Evolutionary conservation across 1,140 invertebrate genomes (phyloP).

Genomic region (Steinernema khuongi): DNA sequence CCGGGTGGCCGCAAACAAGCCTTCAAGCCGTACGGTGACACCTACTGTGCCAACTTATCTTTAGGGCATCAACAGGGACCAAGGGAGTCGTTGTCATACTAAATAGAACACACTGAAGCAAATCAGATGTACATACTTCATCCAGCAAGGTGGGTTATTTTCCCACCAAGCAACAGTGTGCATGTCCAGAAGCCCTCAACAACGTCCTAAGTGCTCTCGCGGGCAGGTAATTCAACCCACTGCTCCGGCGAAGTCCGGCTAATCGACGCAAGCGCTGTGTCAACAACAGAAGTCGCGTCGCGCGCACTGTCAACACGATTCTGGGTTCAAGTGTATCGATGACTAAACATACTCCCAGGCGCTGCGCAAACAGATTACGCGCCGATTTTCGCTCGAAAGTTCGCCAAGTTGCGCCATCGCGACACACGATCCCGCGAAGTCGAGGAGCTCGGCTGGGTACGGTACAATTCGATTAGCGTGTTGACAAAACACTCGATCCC

Average conservation of each 20-base stretch:
- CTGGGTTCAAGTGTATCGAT: constrained; percentile 11
- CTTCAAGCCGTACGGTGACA: too few species aligned
- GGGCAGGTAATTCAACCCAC: too few species aligned
- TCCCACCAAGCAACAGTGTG: too few species aligned
- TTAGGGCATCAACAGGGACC: too few species aligned
- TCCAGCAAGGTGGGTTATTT: too few species aligned
- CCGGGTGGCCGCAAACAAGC: too few species aligned
- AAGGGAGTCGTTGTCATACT: too few species aligned
- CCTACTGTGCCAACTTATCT: too few species aligned
- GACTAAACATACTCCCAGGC: neutral
- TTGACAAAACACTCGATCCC: neutral
- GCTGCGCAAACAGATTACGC: constrained; percentile 15
- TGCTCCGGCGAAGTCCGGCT: neutral
- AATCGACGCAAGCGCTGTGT: constrained; percentile 9
- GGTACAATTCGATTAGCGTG: neutral
- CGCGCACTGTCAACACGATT: neutral
- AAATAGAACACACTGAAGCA: too few species aligned
- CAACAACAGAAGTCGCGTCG: constrained; percentile 8
- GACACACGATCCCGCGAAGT: neutral
- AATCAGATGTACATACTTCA: too few species aligned
- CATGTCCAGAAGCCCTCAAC: too few species aligned
- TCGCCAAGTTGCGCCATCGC: constrained; percentile 6
- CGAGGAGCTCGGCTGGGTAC: neutral
- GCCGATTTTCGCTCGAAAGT: neutral
- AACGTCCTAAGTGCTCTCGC: too few species aligned